Conservation (phyloP, 1,140 invertebrate genomes). For the Rhagoletis zephyria region DNA sequence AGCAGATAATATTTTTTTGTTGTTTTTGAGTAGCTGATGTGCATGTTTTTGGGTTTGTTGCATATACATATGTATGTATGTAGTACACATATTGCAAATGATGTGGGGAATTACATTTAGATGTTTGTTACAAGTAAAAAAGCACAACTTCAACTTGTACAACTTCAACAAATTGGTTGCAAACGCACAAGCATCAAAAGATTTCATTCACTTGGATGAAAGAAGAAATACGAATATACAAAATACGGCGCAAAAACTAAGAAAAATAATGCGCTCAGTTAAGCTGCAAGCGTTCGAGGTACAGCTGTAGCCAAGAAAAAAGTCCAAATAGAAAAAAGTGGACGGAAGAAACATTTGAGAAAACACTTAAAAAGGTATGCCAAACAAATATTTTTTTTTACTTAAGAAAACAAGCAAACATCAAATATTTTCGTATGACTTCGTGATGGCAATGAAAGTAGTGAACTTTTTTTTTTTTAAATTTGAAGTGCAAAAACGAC, state of each 20-base stretch:
- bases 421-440: neutral
- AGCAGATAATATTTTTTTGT: neutral
- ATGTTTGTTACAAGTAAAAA: slow-evolving; percentile 7
- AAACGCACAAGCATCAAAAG: slow-evolving; percentile 14
- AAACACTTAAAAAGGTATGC: no score
- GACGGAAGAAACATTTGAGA: no score
- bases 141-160: neutral
- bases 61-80: no score
- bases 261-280: neutral
- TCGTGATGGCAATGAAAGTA: neutral
- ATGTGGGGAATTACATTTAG: slow-evolving; percentile 4
- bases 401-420: neutral
- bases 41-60: neutral
- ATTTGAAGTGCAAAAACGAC: neutral
- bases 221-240: slow-evolving; percentile 21
- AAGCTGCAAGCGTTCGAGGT: neutral
- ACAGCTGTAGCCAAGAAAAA: slow-evolving; percentile 9
- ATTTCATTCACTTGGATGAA: neutral
- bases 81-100: neutral
- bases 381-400: neutral
- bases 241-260: slow-evolving; percentile 8
- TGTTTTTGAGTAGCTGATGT: neutral
- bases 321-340: neutral
- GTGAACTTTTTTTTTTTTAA: neutral
- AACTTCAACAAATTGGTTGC: slow-evolving; percentile 11